Evolutionary conservation across 2,888 invertebrate genomes (phyloP), one percentile per base, ranked within the genome.

Genomic region (Muscina levida): DNA sequence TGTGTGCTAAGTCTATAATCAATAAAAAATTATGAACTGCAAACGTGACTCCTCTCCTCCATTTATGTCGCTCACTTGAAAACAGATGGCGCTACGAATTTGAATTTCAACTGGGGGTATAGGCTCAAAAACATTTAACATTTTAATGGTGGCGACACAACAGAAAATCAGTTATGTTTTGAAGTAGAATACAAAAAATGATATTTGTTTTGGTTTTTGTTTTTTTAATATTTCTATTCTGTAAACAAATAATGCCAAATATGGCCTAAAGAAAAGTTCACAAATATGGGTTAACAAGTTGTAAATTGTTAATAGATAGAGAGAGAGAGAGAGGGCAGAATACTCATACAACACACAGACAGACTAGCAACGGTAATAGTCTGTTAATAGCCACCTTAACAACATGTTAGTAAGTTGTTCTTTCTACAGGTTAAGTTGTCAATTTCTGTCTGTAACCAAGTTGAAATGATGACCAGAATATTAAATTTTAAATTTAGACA

Each of bases 231-330:
- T 59, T 22, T 57, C 37, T 15, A 10, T 37, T 53, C 22, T 62
- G 39, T 42, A 2, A 19, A 15, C 5, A 37, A 62, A 62, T 11
- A 62, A 42, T 15, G 46, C 81, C 81, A 77, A 75, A 79, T 83
- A 79, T 77, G 77, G 81, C n/a, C 24, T 11, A 44, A 44, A 73
- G 66, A 76, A 82, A 76, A 72, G 13, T n/a, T 48, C 11, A 72
- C 75, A 70, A 73, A 80, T 79, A 80, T 79, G 73, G 77, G n/a
- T 11, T 65, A 65, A 72, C 71, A 67, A 74, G 59, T 71, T 22
- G 59, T 46, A 71, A 59, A 62, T 39, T 3, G n/a, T 19, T 59
- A 19, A 22, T 39, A 62, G 42, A 42, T 19, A 42, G n/a, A n/a
- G n/a, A n/a, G n/a, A n/a, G n/a, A n/a, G n/a, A n/a, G n/a, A n/a